Percentiles rank a stretch among this genome's conserved stretches.
phyloP scores from a whole-genome alignment of 2,113 vertebrate genomes.

The Eudyptes chrysolophus region DNA sequence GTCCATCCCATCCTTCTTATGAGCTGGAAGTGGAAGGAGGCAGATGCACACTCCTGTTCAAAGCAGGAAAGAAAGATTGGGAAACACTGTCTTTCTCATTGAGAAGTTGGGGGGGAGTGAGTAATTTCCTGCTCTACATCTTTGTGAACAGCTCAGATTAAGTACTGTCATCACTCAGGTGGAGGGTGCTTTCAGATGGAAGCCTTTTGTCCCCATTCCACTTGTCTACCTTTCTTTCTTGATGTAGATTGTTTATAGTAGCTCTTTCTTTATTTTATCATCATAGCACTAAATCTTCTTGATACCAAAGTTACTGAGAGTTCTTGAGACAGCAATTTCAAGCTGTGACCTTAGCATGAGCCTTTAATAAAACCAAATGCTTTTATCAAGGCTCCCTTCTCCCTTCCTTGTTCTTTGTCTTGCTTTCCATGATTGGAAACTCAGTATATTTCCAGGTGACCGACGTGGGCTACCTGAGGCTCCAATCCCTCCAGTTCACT shows the following conservation, averaged over 20 bases:
- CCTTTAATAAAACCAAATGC: not conserved
- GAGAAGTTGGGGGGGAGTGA: not conserved
- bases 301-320: not conserved
- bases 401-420: not conserved
- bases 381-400: not conserved
- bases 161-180: not conserved
- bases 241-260: not conserved
- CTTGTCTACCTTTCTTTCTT: not conserved
- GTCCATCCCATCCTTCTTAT: not conserved
- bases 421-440: not conserved
- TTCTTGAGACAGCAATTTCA: not conserved
- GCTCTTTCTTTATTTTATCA: not conserved
- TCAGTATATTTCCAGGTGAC: not conserved
- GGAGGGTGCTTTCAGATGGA: not conserved
- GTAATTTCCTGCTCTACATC: not conserved
- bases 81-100: not conserved
- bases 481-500: not conserved
- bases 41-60: not conserved
- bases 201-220: not conserved
- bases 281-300: not conserved
- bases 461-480: fast-evolving
- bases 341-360: not conserved
- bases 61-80: not conserved
- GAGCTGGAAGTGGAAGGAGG: not conserved
- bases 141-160: not conserved